phyloP scores from a whole-genome alignment of 2,888 invertebrate species.

The Limenitis camilla region DNA sequence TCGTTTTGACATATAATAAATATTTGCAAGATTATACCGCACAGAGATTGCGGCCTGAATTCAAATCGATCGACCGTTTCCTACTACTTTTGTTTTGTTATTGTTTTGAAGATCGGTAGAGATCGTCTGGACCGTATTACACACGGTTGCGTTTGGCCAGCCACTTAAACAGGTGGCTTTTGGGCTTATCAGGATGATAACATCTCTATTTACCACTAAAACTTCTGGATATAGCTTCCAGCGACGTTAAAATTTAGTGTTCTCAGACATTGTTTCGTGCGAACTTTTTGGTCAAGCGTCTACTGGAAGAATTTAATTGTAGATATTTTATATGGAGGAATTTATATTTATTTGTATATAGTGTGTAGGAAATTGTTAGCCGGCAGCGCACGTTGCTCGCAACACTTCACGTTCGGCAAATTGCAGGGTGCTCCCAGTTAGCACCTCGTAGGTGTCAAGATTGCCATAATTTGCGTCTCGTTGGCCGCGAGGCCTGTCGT shows the following conservation, averaged over 20 bases:
- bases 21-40: conserved; percentile 68
- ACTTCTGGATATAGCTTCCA: conserved; percentile 14
- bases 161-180: conserved; percentile 38
- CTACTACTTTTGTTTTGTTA: conserved; percentile 47
- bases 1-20: conserved; percentile 76
- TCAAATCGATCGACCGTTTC: conserved; percentile 52
- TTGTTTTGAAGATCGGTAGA: conserved; percentile 44
- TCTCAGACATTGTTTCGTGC: conserved; percentile 4
- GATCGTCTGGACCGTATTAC: conserved; percentile 53
- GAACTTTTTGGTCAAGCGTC: not conserved
- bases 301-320: not conserved
- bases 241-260: conserved; percentile 9
- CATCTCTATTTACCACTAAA: conserved; percentile 26
- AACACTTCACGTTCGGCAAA: conserved; percentile 54
- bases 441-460: conserved; percentile 73
- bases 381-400: conserved; percentile 32
- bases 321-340: conserved; percentile 9
- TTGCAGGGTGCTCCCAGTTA: conserved; percentile 67
- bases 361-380: conserved; percentile 40
- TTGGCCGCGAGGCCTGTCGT: conserved; percentile 66
- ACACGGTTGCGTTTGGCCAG: conserved; percentile 63
- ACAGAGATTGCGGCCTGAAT: conserved; percentile 60
- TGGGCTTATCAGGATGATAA: conserved; percentile 26
- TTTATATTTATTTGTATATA: conserved; percentile 22
- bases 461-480: conserved; percentile 71